A percentile compares a stretch with the other conserved stretches of the same genome.
phyloP scores from a whole-genome alignment of 2,113 vertebrate genomes.

The Sinocyclocheilus maitianheensis region DNA sequence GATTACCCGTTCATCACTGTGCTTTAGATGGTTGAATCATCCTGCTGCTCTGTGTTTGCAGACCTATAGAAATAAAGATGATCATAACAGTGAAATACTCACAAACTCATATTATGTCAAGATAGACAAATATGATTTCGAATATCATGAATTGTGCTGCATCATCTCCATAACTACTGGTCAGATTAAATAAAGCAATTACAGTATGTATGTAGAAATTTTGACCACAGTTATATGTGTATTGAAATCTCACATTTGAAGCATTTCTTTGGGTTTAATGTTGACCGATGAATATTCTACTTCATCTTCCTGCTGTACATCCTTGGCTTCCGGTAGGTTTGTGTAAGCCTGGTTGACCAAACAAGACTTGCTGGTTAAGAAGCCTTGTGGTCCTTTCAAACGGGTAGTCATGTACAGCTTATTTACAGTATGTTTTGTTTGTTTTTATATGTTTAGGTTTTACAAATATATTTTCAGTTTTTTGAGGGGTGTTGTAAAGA shows the following conservation, averaged over 20 bases:
- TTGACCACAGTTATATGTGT: not conserved
- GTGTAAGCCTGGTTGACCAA: not conserved
- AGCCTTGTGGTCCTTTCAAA: not conserved
- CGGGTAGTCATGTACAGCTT: not conserved
- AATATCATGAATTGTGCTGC: not conserved
- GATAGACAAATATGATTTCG: not conserved
- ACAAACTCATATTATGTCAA: not conserved
- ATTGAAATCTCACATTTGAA: not conserved
- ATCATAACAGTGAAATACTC: not conserved
- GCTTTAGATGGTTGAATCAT: conserved; percentile 37
- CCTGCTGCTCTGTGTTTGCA: not conserved
- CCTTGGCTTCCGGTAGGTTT: not conserved
- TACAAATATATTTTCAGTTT: not conserved
- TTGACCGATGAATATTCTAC: not conserved
- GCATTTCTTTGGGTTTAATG: not conserved
- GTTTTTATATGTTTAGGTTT: not conserved
- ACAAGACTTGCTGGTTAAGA: not conserved
- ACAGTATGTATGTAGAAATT: not conserved
- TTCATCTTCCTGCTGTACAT: conserved; percentile 27
- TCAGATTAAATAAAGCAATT: not conserved
- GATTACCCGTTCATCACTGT: not conserved
- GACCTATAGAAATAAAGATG: not conserved
- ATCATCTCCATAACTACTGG: conserved; percentile 4
- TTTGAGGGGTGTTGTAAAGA: not conserved
- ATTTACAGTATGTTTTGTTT: not conserved